phyloP scores from a whole-genome alignment of 2,113 vertebrate species.

The Corvus moneduloides region DNA sequence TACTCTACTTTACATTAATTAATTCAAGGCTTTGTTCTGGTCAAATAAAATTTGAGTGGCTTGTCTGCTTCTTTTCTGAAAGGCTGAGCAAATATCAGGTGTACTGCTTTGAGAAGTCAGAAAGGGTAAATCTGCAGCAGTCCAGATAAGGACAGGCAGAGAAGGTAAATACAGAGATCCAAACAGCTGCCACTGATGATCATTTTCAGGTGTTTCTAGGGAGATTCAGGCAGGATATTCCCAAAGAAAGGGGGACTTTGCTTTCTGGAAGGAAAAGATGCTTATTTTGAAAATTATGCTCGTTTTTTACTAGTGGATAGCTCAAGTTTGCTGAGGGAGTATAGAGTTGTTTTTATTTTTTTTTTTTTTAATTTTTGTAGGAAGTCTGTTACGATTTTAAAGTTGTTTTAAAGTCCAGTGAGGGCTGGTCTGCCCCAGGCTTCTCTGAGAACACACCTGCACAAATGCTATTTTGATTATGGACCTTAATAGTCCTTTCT shows the following conservation, averaged over 20 bases:
- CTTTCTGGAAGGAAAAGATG: not conserved
- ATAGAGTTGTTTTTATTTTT: not conserved
- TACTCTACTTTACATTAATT: slow-evolving; percentile 51
- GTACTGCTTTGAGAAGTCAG: not conserved
- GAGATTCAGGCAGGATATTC: not conserved
- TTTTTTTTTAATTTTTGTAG: not conserved
- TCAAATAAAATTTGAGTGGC: slow-evolving; percentile 37
- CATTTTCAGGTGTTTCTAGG: not conserved
- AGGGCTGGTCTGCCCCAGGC: not conserved
- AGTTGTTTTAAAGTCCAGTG: not conserved
- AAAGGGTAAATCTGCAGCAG: not conserved
- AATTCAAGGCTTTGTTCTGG: slow-evolving; percentile 30
- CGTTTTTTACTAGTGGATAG: not conserved
- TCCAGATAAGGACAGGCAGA: not conserved
- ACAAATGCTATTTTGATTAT: not conserved
- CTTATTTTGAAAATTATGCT: not conserved
- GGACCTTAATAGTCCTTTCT: not conserved
- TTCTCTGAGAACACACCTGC: not conserved
- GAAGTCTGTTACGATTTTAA: not conserved
- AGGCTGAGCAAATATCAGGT: not conserved
- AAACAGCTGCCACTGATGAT: not conserved
- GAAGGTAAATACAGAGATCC: not conserved
- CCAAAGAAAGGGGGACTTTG: not conserved
- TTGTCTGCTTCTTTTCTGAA: slow-evolving; percentile 15
- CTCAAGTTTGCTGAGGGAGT: not conserved